Conservation (phyloP, 2,888 invertebrate genomes). For the Pammene fasciana region DNA sequence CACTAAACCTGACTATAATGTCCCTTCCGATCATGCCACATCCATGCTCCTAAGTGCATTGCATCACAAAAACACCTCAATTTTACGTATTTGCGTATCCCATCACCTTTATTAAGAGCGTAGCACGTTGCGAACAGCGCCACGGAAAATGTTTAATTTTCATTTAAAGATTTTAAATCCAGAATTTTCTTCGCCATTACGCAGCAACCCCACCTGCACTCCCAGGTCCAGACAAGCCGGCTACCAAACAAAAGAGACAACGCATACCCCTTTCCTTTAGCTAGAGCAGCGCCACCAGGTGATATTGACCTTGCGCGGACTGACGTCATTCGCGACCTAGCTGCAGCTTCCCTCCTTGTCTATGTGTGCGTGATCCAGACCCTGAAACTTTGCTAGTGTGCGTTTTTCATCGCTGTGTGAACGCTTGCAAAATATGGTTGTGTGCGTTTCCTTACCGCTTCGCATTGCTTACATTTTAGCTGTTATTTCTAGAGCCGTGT, state of each 20-base stretch:
- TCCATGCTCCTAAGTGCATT: too few relatives aligned
- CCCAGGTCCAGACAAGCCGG: slow-evolving; percentile 70
- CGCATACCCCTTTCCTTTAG: slow-evolving; percentile 42
- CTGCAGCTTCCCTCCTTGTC: slow-evolving; percentile 69
- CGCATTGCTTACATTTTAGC: neutral
- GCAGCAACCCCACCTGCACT: slow-evolving; percentile 57
- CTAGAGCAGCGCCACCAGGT: slow-evolving; percentile 59
- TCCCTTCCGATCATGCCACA: too few relatives aligned
- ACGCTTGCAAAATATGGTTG: slow-evolving; percentile 70
- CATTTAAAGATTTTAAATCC: neutral
- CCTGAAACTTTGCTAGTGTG: slow-evolving; percentile 38
- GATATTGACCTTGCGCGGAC: slow-evolving; percentile 81
- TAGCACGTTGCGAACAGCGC: too few relatives aligned
- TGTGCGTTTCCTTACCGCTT: slow-evolving; percentile 50
- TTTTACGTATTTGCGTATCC: too few relatives aligned
- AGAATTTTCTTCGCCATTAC: slow-evolving; percentile 8
- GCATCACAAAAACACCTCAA: too few relatives aligned
- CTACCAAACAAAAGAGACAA: slow-evolving; percentile 62
- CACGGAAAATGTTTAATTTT: too few relatives aligned
- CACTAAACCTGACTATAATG: too few relatives aligned
- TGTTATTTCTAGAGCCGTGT: too few relatives aligned
- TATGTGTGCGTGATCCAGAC: slow-evolving; percentile 45
- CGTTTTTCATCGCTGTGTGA: slow-evolving; percentile 58
- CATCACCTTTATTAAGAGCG: too few relatives aligned
- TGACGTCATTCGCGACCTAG: slow-evolving; percentile 86